Percentiles rank a stretch among this genome's conserved stretches.
These are phyloP conservation scores for Dasyornis broadbenti DNA, from an alignment of 2,113 vertebrate species.

Conservation along the genomic window DNA sequence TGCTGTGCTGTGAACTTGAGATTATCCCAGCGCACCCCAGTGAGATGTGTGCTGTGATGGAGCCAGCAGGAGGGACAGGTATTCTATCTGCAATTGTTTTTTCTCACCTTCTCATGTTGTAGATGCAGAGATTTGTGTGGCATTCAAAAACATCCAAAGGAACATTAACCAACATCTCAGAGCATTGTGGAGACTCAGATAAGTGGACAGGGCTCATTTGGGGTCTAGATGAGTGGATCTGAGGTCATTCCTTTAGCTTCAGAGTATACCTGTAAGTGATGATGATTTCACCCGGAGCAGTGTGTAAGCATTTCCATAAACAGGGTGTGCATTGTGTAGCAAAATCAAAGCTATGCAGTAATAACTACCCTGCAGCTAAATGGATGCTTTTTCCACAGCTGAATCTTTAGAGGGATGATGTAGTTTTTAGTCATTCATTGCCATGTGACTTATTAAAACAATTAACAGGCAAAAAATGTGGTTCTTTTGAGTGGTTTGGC, in stretches of 20 bases:
- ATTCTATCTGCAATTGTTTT: neutral
- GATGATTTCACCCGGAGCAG: neutral
- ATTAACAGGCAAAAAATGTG: conserved; percentile 43
- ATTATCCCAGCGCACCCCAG: neutral
- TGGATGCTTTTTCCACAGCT: conserved; percentile 44
- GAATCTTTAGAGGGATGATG: conserved; percentile 57
- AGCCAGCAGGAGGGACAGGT: neutral
- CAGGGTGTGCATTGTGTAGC: neutral
- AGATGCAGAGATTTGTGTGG: neutral
- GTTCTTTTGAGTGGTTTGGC: conserved; percentile 41
- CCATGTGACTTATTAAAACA: conserved; percentile 63
- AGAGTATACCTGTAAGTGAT: neutral
- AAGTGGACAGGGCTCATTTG: neutral
- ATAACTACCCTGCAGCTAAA: conserved; percentile 52
- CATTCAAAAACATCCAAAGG: neutral
- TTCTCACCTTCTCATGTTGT: neutral
- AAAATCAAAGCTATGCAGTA: conserved; percentile 51
- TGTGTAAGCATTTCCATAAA: conserved; percentile 28
- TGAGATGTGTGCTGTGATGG: neutral
- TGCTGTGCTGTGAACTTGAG: neutral
- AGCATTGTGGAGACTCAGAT: neutral
- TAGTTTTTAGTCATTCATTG: conserved; percentile 52
- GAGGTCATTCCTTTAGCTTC: neutral
- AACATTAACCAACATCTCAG: neutral
- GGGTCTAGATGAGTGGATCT: neutral